Percentiles rank a stretch among this genome's conserved stretches.
These are phyloP conservation scores for Mercenaria mercenaria DNA, from an alignment of 1,140 invertebrate species.

Conservation along the genomic window DNA sequence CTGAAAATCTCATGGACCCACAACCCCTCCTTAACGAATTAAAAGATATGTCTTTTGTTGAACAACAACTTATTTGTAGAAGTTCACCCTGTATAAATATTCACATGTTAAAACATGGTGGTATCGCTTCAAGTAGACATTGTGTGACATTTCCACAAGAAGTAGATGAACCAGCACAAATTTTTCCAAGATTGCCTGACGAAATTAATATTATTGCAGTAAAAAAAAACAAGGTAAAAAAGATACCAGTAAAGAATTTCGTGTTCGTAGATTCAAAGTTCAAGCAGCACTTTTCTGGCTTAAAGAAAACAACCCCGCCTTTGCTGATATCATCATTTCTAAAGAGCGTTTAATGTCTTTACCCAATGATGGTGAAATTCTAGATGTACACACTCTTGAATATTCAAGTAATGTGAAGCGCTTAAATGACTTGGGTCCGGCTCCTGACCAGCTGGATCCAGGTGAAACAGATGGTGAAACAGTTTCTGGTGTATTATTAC, in stretches of 20 bases:
- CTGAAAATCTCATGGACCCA: too few species aligned
- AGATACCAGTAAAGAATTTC: slow-evolving; percentile 56
- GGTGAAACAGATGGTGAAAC: not conserved
- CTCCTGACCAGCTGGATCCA: not conserved
- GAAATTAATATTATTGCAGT: slow-evolving; percentile 56
- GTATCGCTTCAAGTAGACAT: slow-evolving; percentile 48
- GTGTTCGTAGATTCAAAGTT: slow-evolving; percentile 48
- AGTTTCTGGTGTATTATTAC: slow-evolving; percentile 55
- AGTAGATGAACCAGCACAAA: slow-evolving; percentile 37
- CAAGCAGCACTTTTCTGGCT: slow-evolving; percentile 56
- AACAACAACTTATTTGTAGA: too few species aligned
- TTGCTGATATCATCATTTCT: slow-evolving; percentile 54
- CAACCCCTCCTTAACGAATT: too few species aligned
- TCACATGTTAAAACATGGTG: slow-evolving; percentile 36
- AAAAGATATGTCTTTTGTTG: too few species aligned
- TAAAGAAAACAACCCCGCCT: slow-evolving; percentile 56
- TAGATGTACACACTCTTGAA: not conserved
- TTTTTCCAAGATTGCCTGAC: slow-evolving; percentile 58
- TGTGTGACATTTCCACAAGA: slow-evolving; percentile 50
- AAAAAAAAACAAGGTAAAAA: slow-evolving; percentile 45
- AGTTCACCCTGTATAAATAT: too few species aligned
- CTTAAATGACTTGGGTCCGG: slow-evolving; percentile 14
- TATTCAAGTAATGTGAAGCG: not conserved
- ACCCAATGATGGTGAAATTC: slow-evolving; percentile 40
- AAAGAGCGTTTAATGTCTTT: slow-evolving; percentile 23